A percentile compares a stretch with the other conserved stretches of the same genome.
phyloP scores from a whole-genome alignment of 2,113 vertebrate genomes.

The Microcebus ravelobensis region DNA sequence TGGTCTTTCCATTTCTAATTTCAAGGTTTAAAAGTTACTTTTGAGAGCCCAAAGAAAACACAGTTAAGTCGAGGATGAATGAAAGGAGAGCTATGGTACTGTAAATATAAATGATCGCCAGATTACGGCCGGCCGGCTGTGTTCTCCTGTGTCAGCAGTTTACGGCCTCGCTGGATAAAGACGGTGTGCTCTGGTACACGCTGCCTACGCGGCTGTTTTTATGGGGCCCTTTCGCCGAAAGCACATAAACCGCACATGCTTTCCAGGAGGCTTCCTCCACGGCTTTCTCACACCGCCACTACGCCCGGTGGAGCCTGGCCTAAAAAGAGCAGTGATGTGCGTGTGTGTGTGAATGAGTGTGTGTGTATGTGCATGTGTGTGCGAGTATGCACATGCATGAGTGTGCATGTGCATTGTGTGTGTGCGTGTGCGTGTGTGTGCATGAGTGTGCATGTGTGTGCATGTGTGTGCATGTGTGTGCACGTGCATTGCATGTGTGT shows the following conservation, averaged over 20 bases:
- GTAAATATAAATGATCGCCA: conserved; percentile 8
- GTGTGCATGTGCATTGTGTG: too few relatives aligned
- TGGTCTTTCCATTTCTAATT: conserved; percentile 49
- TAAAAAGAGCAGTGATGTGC: neutral
- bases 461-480: neutral
- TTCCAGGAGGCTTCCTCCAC: neutral
- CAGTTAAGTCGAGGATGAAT: conserved; percentile 52
- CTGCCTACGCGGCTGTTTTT: neutral
- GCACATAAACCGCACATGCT: neutral
- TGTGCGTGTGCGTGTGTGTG: neutral
- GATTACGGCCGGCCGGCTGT: neutral
- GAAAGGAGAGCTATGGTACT: neutral
- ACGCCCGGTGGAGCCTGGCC: neutral
- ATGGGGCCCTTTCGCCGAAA: neutral
- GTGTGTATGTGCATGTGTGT: neutral
- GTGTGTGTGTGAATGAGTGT: too few relatives aligned
- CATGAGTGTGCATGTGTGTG: too few relatives aligned
- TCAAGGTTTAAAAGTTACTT: conserved; percentile 45
- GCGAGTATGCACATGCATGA: too few relatives aligned
- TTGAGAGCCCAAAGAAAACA: conserved; percentile 24
- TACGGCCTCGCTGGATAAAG: conserved; percentile 5
- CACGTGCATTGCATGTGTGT: neutral
- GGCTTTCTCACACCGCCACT: neutral
- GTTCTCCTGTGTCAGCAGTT: neutral
- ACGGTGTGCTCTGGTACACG: neutral